phyloP scores from a whole-genome alignment of 1,140 invertebrate genomes.

The Drosophila elegans region DNA sequence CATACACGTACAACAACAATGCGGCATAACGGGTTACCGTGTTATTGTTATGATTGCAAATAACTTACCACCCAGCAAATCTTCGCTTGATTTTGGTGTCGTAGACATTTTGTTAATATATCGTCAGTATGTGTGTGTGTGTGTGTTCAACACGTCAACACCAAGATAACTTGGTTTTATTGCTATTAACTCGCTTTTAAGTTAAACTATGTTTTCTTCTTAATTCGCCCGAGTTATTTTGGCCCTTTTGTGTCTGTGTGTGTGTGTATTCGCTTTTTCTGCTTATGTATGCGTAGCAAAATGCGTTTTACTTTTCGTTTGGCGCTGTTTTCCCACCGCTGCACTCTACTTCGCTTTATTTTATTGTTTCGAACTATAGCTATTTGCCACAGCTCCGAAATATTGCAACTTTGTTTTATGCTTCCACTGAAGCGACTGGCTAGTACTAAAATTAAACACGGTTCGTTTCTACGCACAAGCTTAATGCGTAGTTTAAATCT shows the following conservation, averaged over 20 bases:
- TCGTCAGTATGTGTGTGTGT: conserved; percentile 49
- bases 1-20: conserved; percentile 33
- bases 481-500: conserved; percentile 71
- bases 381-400: conserved; percentile 31
- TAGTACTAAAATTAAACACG: conserved; percentile 50
- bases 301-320: conserved; percentile 77
- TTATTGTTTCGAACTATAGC: conserved; percentile 29
- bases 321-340: conserved; percentile 58
- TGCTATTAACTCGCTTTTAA: conserved; percentile 66
- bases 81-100: conserved; percentile 79
- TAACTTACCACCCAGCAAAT: conserved; percentile 80
- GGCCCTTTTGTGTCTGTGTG: conserved; percentile 58
- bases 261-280: conserved; percentile 45
- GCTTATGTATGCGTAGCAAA: conserved; percentile 67
- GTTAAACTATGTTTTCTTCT: conserved; percentile 40
- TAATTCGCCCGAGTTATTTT: conserved; percentile 42
- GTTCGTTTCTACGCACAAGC: conserved; percentile 69
- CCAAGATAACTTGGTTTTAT: conserved; percentile 69
- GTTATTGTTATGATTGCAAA: conserved; percentile 50
- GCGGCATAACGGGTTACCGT: conserved; percentile 43
- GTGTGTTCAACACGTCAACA: conserved; percentile 65
- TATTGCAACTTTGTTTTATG: conserved; percentile 55
- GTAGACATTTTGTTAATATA: conserved; percentile 77
- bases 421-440: conserved; percentile 42
- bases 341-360: conserved; percentile 45